Evolutionary conservation across 2,113 vertebrate species (phyloP).

Genomic region (Eudyptes chrysolophus): DNA sequence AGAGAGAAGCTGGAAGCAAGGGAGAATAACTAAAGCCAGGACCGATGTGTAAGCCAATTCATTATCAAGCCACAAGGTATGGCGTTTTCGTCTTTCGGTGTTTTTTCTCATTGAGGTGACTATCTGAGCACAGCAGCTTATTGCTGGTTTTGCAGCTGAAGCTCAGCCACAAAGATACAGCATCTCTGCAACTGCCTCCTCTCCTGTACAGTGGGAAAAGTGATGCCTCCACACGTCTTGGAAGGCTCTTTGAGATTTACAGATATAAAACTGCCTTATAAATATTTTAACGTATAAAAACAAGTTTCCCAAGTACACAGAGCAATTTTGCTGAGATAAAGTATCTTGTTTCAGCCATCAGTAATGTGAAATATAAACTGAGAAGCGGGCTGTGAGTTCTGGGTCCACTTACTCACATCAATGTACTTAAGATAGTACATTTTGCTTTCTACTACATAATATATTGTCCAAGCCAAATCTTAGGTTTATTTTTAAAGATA

Average conservation of each 20-base stretch:
- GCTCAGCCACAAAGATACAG: not conserved
- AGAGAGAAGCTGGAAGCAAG: not conserved
- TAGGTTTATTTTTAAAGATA: slow-evolving; percentile 11
- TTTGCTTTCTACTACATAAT: not conserved
- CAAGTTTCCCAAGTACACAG: not conserved
- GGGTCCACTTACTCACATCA: not conserved
- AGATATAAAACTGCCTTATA: not conserved
- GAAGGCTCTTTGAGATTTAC: not conserved
- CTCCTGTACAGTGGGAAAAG: not conserved
- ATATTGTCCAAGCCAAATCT: slow-evolving; percentile 34
- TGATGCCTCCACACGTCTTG: not conserved
- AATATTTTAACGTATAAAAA: not conserved
- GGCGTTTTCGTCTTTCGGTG: fast-evolving
- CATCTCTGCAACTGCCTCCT: not conserved
- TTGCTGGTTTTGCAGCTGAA: not conserved
- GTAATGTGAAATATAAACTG: not conserved
- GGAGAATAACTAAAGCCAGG: not conserved
- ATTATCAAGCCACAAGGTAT: not conserved
- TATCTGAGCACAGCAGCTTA: not conserved
- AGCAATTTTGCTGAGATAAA: slow-evolving; percentile 15
- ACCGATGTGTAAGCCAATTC: not conserved
- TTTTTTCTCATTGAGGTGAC: not conserved
- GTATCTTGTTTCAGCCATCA: not conserved
- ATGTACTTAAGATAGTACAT: not conserved
- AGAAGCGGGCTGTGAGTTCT: not conserved